Base-by-base conservation (phyloP, 35 echinoderm and acorn worm species). In the Heliocidaris tuberculata region DNA sequence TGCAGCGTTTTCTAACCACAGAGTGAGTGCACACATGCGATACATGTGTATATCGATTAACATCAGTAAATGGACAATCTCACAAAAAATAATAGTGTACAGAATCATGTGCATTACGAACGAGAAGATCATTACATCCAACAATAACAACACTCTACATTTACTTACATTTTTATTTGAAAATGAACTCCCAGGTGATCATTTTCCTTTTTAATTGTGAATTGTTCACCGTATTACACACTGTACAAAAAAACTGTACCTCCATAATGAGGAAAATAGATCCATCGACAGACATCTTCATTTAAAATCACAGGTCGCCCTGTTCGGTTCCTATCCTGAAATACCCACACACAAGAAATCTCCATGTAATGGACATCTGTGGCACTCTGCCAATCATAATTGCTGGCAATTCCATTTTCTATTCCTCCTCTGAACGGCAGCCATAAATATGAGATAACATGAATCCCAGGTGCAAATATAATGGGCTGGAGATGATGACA, bases 371-470 rank as follows among this genome's bases (percentile, higher is more conserved):
- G 65, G 52, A 78, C 65, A 78, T 78, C 65, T 27, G 65, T 78
- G 65, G 65, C 65, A 78, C 65, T 78, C 65, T 78, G 65, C 65
- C 65, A 78, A 78, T 78, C 65, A 78, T 78, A 78, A 78, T 78
- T 78, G 65, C 65, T 78, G 65, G 65, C 65, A 78, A 78, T 78
- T 78, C 65, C 27, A 78, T 78, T 78, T 78, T 17, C 65, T 78
- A 78, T 78, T 78, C 65, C 65, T 78, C 21, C 65, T 78, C 65
- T 5, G 27, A 19, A n/a, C 65, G 21, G 65, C 65, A 78, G 65
- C 65, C 65, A 78, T n/a, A 78, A 78, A 78, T 78, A 78, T 78
- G 65, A 78, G 65, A 78, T 78, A 78, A 78, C 65, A 78, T n/a
- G 65, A 24, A 78, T 78, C 65, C 65, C 65, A 78, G 65, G 65